A percentile compares a stretch with the other conserved stretches of the same genome.
These are phyloP conservation scores for Chrysochloris asiatica DNA, from an alignment of 2,113 vertebrate genomes.

Conservation along the genomic window DNA sequence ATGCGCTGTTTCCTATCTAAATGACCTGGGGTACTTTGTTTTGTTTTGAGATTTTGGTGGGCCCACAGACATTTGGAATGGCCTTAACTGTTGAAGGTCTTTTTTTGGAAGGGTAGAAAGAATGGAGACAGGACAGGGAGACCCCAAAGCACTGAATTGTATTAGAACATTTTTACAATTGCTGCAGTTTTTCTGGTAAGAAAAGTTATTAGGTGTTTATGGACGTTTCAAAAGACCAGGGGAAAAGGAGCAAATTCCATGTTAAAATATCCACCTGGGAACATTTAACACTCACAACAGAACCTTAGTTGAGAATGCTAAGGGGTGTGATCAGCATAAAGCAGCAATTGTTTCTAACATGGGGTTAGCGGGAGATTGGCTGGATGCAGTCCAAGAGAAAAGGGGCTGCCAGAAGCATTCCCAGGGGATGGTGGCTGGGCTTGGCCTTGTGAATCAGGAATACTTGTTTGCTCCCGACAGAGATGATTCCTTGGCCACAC, in stretches of 20 bases:
- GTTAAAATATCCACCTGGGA: constrained; percentile 72
- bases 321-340: constrained; percentile 55
- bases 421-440: neutral
- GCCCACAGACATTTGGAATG: constrained; percentile 41
- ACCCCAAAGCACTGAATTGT: constrained; percentile 40
- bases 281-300: constrained; percentile 77
- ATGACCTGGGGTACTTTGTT: neutral
- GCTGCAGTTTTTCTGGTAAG: constrained; percentile 78
- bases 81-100: constrained; percentile 28
- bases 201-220: constrained; percentile 82
- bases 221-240: constrained; percentile 76
- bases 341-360: constrained; percentile 4
- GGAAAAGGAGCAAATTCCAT: constrained; percentile 65
- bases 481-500: neutral
- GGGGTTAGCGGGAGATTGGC: neutral
- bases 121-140: constrained; percentile 15
- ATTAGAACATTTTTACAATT: constrained; percentile 58
- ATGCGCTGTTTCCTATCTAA: neutral
- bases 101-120: neutral
- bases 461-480: neutral
- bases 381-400: constrained; percentile 47
- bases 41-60: constrained; percentile 55
- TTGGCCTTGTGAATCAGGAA: constrained; percentile 9
- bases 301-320: constrained; percentile 58
- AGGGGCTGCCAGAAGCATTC: constrained; percentile 19